Base-by-base conservation (phyloP, 1,140 invertebrate genomes). In the Eulimnadia texana region DNA sequence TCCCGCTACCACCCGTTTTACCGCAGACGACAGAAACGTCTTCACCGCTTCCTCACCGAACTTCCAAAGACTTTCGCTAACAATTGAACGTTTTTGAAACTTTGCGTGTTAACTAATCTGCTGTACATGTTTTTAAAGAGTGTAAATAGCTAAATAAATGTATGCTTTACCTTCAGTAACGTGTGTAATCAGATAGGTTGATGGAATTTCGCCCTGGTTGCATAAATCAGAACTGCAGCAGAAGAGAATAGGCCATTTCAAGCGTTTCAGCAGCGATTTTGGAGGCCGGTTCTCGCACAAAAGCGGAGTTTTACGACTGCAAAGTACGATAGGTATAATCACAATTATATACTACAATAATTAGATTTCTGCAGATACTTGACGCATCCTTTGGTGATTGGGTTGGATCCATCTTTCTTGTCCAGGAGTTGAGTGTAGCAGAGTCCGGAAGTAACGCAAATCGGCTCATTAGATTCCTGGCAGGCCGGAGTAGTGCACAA, bases 381-480 rank as follows among this genome's bases (percentile, higher is more conserved):
- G 42, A 70, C 64, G 58, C 69, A 70, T 1, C 69, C 69, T 50
- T 65, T 58, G 20, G 66, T 63, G n/a, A 70, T 42, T 1, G 69
- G 67, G 33, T 69, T 63, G 3, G 66, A 60, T 13, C 69, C 69
- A 29, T 70, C 69, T 22, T 55, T 57, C 23, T 61, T 60, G 28
- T 70, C 67, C 56, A 70, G 64, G 47, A 63, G 69, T 54, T 70
- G 69, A 13, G 68, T 67, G 60, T 67, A 70, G 28, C 69, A 70
- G 28, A 69, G 55, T 11, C 64, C 62, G 11, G 66, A 65, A 16
- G 67, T 70, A 22, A 61, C 66, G 47, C 69, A 70, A 2, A 64
- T 67, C 1, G 49, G 23, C 2, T 53, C 64, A 19, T 60, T 61
- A 47, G 60, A 60, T 19, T 56, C 62, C 19, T 61, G 56, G 53